Percentiles rank a stretch among this genome's conserved stretches.
These are phyloP conservation scores for Hypotaenidia okinawae DNA, from an alignment of 2,797 vertebrate species.

Conservation along the genomic window DNA sequence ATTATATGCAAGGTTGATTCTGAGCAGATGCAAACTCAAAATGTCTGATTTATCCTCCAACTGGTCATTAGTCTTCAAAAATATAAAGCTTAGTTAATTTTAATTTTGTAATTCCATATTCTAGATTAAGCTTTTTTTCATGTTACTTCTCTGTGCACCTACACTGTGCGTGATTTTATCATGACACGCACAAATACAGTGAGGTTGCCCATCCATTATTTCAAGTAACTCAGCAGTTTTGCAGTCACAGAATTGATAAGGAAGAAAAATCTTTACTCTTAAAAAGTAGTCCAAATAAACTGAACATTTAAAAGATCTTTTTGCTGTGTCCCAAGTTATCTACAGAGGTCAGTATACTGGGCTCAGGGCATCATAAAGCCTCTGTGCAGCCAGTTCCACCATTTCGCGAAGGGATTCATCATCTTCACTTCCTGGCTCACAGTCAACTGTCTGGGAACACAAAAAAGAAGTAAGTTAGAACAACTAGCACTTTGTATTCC, in stretches of 20 bases:
- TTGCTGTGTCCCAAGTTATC: not conserved
- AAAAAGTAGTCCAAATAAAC: constrained; percentile 4
- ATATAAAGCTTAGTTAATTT: not conserved
- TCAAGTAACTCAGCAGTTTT: not conserved
- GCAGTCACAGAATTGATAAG: not conserved
- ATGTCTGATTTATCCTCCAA: not conserved
- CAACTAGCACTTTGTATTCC: not conserved
- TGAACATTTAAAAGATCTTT: not conserved
- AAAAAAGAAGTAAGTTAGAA: not conserved
- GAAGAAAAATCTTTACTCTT: constrained; percentile 17
- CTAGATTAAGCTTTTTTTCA: not conserved
- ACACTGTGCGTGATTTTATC: not conserved
- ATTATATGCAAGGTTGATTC: not conserved
- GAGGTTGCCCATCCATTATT: not conserved
- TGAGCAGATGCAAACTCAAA: not conserved
- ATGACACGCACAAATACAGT: not conserved
- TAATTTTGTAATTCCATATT: not conserved
- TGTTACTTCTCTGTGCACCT: not conserved
- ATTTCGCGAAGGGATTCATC: constrained; percentile 92
- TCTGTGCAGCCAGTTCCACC: constrained; percentile 90
- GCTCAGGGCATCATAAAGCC: constrained; percentile 90
- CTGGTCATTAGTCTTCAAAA: not conserved
- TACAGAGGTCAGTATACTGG: constrained; percentile 73
- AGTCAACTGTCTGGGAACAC: constrained; percentile 83
- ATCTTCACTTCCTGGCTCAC: constrained; percentile 86